A percentile compares a stretch with the other conserved stretches of the same genome.
phyloP scores from a whole-genome alignment of 2,113 vertebrate species.

The Kryptolebias marmoratus region DNA sequence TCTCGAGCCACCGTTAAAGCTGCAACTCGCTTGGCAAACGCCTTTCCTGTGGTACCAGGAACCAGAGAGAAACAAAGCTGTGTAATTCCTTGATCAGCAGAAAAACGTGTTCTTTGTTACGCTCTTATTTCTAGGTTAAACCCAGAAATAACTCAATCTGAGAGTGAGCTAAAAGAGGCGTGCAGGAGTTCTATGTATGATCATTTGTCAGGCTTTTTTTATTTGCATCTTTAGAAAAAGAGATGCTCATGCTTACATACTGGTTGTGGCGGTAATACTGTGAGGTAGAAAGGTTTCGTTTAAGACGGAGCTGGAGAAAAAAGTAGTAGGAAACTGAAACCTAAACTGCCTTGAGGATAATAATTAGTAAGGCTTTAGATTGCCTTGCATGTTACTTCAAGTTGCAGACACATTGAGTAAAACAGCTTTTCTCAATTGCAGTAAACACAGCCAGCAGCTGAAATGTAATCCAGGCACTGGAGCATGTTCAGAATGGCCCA shows the following conservation, averaged over 20 bases:
- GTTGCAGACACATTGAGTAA: not conserved
- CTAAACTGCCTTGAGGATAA: not conserved
- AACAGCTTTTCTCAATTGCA: not conserved
- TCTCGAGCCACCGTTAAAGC: constrained; percentile 4
- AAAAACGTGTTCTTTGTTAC: constrained; percentile 52
- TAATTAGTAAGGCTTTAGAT: not conserved
- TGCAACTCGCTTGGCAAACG: constrained; percentile 4
- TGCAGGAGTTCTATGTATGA: too few relatives aligned
- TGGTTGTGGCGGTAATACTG: too few relatives aligned
- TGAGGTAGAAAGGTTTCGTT: not conserved
- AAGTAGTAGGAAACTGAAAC: not conserved
- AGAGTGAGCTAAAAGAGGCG: constrained; percentile 12
- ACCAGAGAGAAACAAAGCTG: constrained; percentile 39
- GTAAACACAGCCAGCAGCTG: not conserved
- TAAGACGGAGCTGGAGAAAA: not conserved
- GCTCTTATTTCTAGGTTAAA: constrained; percentile 50
- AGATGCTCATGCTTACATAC: too few relatives aligned
- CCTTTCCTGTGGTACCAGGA: constrained; percentile 49
- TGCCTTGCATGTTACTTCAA: not conserved
- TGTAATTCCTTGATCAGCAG: constrained; percentile 55
- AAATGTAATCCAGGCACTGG: not conserved
- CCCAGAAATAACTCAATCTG: constrained; percentile 25
- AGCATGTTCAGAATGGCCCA: not conserved
- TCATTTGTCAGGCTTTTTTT: too few relatives aligned
- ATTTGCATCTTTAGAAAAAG: too few relatives aligned